phyloP scores from a whole-genome alignment of 2,113 vertebrate species.

The Tympanuchus pallidicinctus region DNA sequence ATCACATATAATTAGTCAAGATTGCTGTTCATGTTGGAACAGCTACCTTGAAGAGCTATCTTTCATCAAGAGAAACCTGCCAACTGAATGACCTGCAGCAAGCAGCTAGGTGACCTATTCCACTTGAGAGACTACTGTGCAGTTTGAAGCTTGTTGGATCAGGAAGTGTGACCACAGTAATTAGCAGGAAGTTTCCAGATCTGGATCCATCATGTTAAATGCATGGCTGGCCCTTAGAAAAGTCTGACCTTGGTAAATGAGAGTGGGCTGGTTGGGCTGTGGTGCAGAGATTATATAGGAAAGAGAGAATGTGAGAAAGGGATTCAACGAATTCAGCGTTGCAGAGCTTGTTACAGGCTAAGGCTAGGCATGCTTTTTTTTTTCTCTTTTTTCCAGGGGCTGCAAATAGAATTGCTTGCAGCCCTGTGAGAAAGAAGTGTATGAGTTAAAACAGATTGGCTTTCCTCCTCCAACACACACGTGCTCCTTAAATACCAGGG shows the following conservation, averaged over 20 bases:
- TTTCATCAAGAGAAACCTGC: conserved; percentile 73
- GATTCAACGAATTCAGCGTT: conserved; percentile 38
- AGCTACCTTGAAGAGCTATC: conserved; percentile 74
- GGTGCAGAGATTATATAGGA: conserved; percentile 19
- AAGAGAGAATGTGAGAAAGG: conserved; percentile 43
- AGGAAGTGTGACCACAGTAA: conserved; percentile 85
- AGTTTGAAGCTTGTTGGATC: conserved; percentile 74
- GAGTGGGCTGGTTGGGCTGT: neutral
- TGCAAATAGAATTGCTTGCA: conserved; percentile 34
- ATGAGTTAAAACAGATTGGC: conserved; percentile 71
- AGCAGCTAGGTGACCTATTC: conserved; percentile 77
- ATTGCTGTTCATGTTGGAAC: conserved; percentile 77
- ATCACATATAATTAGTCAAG: conserved; percentile 76
- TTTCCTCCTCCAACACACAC: conserved; percentile 57
- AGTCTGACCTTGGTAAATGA: conserved; percentile 72
- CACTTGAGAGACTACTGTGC: conserved; percentile 72
- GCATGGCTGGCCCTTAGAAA: conserved; percentile 35
- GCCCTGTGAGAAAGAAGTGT: conserved; percentile 22
- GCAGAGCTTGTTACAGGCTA: conserved; percentile 48
- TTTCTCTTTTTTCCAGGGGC: neutral
- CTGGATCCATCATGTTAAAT: conserved; percentile 48
- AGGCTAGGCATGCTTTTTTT: neutral
- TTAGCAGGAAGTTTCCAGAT: conserved; percentile 74
- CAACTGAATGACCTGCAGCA: conserved; percentile 69
- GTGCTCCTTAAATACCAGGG: conserved; percentile 70